These are phyloP conservation scores for Numida meleagris DNA, from an alignment of 2,113 vertebrate genomes.

Conservation along the genomic window DNA sequence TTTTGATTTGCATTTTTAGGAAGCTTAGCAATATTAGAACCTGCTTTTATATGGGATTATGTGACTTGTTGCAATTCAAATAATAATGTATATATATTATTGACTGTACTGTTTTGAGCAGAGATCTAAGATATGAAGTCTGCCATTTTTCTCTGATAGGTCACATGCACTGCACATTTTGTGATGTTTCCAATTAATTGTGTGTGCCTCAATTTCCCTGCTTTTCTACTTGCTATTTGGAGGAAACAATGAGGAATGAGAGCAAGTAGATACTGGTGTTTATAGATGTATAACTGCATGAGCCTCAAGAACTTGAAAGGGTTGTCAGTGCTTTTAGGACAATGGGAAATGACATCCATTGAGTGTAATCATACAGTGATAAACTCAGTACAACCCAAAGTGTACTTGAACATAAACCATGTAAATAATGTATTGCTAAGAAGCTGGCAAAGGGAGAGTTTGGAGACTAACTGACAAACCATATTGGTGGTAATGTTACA, in stretches of 20 bases:
- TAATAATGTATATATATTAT: background rate
- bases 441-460: background rate
- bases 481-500: background rate
- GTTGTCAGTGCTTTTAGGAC: background rate
- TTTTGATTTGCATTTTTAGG: constrained; percentile 3
- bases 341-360: background rate
- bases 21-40: background rate
- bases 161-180: background rate
- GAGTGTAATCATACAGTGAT: background rate
- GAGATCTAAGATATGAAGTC: background rate
- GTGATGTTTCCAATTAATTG: background rate
- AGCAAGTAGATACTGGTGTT: background rate
- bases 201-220: background rate
- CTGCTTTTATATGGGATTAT: background rate
- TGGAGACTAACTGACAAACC: background rate
- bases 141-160: background rate
- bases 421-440: background rate
- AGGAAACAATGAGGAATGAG: background rate
- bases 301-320: background rate
- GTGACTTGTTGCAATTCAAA: background rate
- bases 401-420: background rate
- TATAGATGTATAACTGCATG: background rate
- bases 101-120: background rate
- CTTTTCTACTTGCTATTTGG: background rate
- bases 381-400: background rate